Percentiles rank a stretch among this genome's conserved stretches.
These are phyloP conservation scores for Melanostoma mellinum DNA, from an alignment of 2,888 invertebrate species.

Conservation along the genomic window DNA sequence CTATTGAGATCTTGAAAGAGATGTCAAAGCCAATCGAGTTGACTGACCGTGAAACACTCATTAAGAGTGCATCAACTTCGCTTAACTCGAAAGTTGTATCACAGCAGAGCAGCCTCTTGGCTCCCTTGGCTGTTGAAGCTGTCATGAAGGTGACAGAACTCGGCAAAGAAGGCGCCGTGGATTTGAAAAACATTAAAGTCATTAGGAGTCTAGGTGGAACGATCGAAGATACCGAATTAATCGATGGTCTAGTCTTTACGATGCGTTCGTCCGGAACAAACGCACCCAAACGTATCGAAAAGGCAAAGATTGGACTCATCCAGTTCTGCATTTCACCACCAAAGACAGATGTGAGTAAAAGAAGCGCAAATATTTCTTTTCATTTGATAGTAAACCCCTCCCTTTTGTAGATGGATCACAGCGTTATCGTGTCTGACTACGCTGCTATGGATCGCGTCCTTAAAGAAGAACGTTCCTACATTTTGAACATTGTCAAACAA, in stretches of 20 bases:
- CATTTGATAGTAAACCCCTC: conserved; percentile 11
- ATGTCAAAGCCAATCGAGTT: conserved; percentile 95
- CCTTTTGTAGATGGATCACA: conserved; percentile 92
- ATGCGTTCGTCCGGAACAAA: conserved; percentile 94
- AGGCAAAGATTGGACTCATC: conserved; percentile 98
- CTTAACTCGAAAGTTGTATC: conserved; percentile 99
- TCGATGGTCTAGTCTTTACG: conserved; percentile 97
- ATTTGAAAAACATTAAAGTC: conserved; percentile 97
- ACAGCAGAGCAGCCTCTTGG: conserved; percentile 96
- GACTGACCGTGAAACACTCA: conserved; percentile 91
- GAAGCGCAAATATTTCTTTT: not conserved
- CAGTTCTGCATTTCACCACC: conserved; percentile 99
- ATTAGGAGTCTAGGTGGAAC: conserved; percentile 98
- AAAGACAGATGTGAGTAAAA: conserved; percentile 94
- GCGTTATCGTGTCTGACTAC: conserved; percentile 97
- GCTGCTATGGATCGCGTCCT: conserved; percentile 99
- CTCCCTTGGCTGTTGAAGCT: conserved; percentile 98
- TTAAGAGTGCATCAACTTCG: conserved; percentile 98
- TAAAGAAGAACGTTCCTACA: conserved; percentile 98
- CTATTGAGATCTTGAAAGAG: conserved; percentile 86
- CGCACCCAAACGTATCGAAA: conserved; percentile 96
- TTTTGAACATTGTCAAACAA: conserved; percentile 98
- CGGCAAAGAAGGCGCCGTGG: conserved; percentile 89
- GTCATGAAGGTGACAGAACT: conserved; percentile 88
- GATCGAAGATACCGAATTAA: conserved; percentile 97